Percentiles rank a stretch among this genome's conserved stretches.
Evolutionary conservation across 2,797 vertebrate genomes (phyloP).

Genomic region (Tragelaphus eurycerus): DNA sequence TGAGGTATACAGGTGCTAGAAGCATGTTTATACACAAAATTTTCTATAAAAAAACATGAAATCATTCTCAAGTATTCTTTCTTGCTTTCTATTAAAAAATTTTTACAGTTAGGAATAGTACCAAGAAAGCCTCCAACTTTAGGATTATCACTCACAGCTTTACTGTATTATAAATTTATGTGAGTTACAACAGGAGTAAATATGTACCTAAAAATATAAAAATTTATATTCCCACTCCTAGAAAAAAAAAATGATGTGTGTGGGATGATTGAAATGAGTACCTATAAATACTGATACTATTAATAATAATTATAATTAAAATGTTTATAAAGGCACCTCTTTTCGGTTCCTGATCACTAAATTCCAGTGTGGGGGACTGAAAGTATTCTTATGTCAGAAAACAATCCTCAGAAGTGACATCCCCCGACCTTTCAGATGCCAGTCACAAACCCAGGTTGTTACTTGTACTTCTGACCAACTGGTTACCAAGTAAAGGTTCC

Average conservation of each 20-base stretch:
- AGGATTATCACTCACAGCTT: background rate
- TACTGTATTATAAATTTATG: background rate
- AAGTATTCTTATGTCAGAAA: background rate
- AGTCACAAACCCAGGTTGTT: background rate
- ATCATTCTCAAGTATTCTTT: background rate
- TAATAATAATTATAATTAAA: background rate
- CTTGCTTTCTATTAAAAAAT: background rate
- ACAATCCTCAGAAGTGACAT: background rate
- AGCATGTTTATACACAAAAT: background rate
- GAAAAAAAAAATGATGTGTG: background rate
- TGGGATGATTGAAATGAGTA: background rate
- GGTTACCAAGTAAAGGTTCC: background rate
- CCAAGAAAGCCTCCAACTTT: background rate
- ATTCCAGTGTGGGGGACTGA: background rate
- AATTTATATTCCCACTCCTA: background rate
- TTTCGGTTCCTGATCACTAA: background rate
- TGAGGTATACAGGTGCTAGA: background rate
- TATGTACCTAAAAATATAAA: background rate
- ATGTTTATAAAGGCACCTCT: background rate
- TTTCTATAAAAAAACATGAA: background rate
- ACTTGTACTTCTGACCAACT: background rate
- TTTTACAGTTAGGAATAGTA: background rate
- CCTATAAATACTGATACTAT: background rate
- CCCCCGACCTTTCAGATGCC: background rate
- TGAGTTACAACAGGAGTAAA: background rate